Base-by-base conservation (phyloP, 2,888 invertebrate species). In the Lasius fuliginosus region DNA sequence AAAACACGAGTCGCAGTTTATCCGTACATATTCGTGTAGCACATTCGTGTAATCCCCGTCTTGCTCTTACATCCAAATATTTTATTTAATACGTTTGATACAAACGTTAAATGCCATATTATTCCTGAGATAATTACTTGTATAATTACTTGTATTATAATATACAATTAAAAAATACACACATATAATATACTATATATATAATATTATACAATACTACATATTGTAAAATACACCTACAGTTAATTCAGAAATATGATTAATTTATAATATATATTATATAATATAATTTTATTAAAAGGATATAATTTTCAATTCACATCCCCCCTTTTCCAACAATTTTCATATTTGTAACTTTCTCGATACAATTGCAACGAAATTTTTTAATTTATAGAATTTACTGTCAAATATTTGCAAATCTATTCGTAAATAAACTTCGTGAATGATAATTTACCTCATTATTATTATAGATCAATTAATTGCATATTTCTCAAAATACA, bases 391-490 rank as follows among this genome's bases (percentile, higher is more conserved):
- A 36, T 36, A 73, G 27, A 27, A 2, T 58, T 56, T 3, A 40
- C 8, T 58, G 15, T 58, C 36, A 27, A 40, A 1, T 18, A 27
- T 27, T 75, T 42, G 46, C 6, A 0, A 74, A 60, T 5, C n/a
- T 36, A 49, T 15, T 49, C 12, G 12, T 11, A 49, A 65, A 6
- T 40, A 4, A 12, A 40, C 23, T 49, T 49, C 8, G 2, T 8
- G 8, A n/a, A 53, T 53, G n/a, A 42, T 27, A 67, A 46, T 27
- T 30, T 27, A 53, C 18, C 15, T 33, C 18, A n/a, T 23, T 53
- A 42, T 68, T 56, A 42, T 33, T 69, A 56, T 49, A 18, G 11
- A 11, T 33, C 53, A 30, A 23, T 79, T 30, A 58, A 58, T 42
- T 42, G 42, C 58, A 53, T 23, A 46, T 79, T 60, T 36, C 23